Base-by-base conservation (phyloP, 2,113 vertebrate genomes). In the Prietella phreatophila region DNA sequence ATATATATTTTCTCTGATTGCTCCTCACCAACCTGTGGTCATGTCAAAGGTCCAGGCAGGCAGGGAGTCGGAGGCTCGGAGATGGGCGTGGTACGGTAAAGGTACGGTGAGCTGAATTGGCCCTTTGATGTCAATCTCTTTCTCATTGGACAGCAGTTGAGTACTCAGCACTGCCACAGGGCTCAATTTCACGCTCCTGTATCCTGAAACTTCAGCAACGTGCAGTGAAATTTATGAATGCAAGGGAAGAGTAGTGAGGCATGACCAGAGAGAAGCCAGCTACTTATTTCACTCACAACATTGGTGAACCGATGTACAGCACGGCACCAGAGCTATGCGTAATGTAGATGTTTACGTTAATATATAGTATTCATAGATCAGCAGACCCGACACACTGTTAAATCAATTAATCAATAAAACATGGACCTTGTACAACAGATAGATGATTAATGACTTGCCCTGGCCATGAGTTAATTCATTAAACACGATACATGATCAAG, bases 31-130 rank as follows among this genome's bases (percentile, higher is more conserved):
- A 99, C 98, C 97, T 50, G 93, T 96, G 91, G 95, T 96, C 91
- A 94, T 93, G 91, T 98, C 95, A 5, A 99, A 97, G 27, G 96
- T 95, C 97, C 97, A 99, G 0, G 97, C 97, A 33, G 96, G 97
- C 58, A 99, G 86, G 1, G 95, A 94, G 58, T 97, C 96, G 1
- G 96, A 96, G 2, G 93, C 89, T 86, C 94, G 94, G 7, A 96
- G 56, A 81, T 88, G 65, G 42, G 92, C 94, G 89, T 89, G 73
- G 82, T 91, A 93, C 10, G 94, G 86, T 84, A 99, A 93, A 9
- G 97, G 97, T 56, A 99, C 94, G 1, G 95, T 97, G 80, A 99
- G 92, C 76, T 97, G 96, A 91, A 99, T 93, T 39, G 97, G 95
- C 47, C 98, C 98, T 4, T 94, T 94, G 25, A 99, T 91, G 22